Evolutionary conservation across 2,113 vertebrate genomes (phyloP), one percentile per base, ranked within the genome.

Genomic region (Papio anubis): DNA sequence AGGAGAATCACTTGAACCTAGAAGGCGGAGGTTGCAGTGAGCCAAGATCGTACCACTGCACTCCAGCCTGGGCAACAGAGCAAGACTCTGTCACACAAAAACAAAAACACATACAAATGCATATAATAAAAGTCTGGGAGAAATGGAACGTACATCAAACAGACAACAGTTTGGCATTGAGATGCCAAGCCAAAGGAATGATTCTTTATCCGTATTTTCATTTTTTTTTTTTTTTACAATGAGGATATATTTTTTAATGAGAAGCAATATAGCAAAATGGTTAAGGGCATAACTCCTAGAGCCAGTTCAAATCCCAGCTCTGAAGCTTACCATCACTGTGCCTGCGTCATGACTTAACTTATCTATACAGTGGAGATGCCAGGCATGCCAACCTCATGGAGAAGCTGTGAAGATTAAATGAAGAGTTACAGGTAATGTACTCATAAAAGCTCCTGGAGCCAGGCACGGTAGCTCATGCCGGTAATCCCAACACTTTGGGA

Each of bases 371-470:
- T 16, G 38, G 21, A 38, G 48, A n/a, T 2, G 14, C 12, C 1
- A 4, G 40, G 12, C 4, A 0, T 21, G 30, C 20, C 85, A 27
- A 52, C 2, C 45, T 55, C 80, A 4, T 0, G 1, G 83, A 52
- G 43, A 0, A 0, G 11, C 38, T 94, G 12, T 38, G 64, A 76
- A 23, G 25, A 61, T 2, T 16, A 4, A 66, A 21, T 2, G 12
- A 68, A 30, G 59, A 86, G 13, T 17, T 21, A 61, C 1, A 80
- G 35, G 14, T 6, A 43, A 55, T 40, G 30, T 20, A 80, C 32
- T 52, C 52, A 6, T 7, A 50, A 27, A 35, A 45, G 14, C 3
- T 0, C 50, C 61, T 30, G 5, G 12, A 12, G 27, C 61, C 12
- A 6, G 30, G 61, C 4, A 17, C 2, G 2, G 61, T 30, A 27